Conservation (phyloP, 2,797 vertebrate genomes). For the Otolemur crassicaudatus region DNA sequence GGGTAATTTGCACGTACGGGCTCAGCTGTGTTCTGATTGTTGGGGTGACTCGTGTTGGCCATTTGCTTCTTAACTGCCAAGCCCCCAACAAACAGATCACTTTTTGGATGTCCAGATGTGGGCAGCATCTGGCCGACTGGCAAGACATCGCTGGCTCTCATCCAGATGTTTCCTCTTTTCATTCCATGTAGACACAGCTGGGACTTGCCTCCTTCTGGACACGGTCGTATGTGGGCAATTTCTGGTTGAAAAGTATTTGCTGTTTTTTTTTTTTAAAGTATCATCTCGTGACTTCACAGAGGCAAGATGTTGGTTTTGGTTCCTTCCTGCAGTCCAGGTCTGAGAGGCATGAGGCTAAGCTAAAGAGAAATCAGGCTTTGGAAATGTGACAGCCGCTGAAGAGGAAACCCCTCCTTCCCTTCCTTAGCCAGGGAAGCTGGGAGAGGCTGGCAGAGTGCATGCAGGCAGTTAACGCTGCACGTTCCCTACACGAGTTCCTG, state of each 20-base stretch:
- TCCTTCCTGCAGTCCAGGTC: neutral
- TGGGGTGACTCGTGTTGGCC: neutral
- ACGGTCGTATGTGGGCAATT: neutral
- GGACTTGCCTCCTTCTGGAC: neutral
- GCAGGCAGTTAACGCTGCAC: neutral
- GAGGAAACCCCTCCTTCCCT: neutral
- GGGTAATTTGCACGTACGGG: neutral
- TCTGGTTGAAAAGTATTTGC: neutral
- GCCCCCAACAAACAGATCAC: neutral
- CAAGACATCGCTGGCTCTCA: neutral
- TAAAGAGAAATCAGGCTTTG: neutral
- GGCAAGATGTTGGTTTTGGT: neutral
- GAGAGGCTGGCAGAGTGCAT: accelerated
- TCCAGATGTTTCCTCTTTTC: slow-evolving; percentile 47
- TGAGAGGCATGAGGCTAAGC: neutral
- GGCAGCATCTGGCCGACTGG: slow-evolving; percentile 55
- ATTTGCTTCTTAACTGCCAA: neutral
- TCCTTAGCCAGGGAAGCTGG: neutral
- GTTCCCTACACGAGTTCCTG: neutral
- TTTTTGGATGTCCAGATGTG: slow-evolving; percentile 32
- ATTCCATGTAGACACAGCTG: slow-evolving; percentile 36
- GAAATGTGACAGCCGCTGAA: neutral
- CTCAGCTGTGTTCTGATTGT: neutral
- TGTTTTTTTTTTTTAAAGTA: neutral
- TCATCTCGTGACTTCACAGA: neutral